Conservation (phyloP, 2,797 vertebrate species). For the Halcyon leucocephala region DNA sequence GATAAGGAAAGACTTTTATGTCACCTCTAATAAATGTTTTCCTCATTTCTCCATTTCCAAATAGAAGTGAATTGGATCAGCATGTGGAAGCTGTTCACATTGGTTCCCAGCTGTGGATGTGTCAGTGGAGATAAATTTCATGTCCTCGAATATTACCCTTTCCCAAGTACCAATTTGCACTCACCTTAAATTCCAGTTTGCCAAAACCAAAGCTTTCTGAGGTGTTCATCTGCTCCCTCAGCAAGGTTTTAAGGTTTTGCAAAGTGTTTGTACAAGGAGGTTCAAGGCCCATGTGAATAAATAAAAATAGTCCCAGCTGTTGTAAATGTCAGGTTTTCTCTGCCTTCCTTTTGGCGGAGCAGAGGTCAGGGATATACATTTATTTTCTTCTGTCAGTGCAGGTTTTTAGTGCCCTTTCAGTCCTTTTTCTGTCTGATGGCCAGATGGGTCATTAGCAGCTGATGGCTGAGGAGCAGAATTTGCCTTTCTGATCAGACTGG, state of each 20-base stretch:
- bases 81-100: not conserved
- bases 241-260: not conserved
- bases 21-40: not conserved
- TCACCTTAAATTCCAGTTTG: not conserved
- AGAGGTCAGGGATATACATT: not conserved
- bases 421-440: not conserved
- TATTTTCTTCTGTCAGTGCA: not conserved
- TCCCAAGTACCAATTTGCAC: not conserved
- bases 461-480: not conserved
- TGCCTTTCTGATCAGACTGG: not conserved
- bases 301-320: not conserved
- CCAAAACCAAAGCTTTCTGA: not conserved
- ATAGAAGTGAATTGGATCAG: not conserved
- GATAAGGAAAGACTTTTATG: not conserved
- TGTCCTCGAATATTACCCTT: not conserved
- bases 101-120: slow-evolving; percentile 15
- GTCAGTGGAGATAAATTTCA: slow-evolving; percentile 44
- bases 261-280: slow-evolving; percentile 9
- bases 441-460: not conserved
- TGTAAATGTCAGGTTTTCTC: slow-evolving; percentile 12
- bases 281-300: not conserved
- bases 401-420: not conserved
- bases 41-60: not conserved
- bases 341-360: not conserved
- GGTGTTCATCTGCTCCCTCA: slow-evolving; percentile 18